Evolutionary conservation across 2,888 invertebrate genomes (phyloP).

Genomic region (Chrysodeixis includens): DNA sequence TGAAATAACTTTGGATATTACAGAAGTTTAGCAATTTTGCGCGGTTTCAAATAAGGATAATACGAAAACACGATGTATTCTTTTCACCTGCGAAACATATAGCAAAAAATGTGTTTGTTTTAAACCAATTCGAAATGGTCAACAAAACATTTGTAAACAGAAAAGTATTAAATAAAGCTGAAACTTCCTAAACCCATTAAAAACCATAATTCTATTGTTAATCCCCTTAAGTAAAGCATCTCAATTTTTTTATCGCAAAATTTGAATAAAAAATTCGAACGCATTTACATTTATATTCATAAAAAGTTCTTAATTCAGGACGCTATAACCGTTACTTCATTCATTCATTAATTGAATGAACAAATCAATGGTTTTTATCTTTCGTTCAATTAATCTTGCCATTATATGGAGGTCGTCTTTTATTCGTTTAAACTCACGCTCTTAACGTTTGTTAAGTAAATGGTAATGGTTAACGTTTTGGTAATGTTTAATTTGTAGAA

Average conservation of each 20-base stretch:
- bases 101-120: background rate
- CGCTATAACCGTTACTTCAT: constrained; percentile 53
- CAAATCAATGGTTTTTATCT: constrained; percentile 62
- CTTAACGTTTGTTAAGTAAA: constrained; percentile 43
- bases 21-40: constrained; percentile 40
- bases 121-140: background rate
- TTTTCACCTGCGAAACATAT: too few species aligned
- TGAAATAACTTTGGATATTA: constrained; percentile 37
- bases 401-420: constrained; percentile 61
- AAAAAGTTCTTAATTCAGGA: constrained; percentile 57
- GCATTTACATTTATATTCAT: constrained; percentile 41
- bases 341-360: constrained; percentile 67
- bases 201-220: constrained; percentile 10
- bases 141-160: background rate
- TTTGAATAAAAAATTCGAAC: constrained; percentile 31
- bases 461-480: constrained; percentile 41
- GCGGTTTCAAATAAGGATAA: constrained; percentile 9
- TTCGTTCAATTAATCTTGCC: constrained; percentile 73
- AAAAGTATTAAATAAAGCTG: background rate
- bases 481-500: constrained; percentile 46
- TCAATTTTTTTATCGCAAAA: constrained; percentile 18
- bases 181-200: background rate
- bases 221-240: constrained; percentile 9
- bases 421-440: constrained; percentile 60
- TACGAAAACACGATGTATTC: background rate